Percentiles rank a stretch among this genome's conserved stretches.
Conservation (phyloP, 2,797 vertebrate genomes). For the Microchirus variegatus region DNA sequence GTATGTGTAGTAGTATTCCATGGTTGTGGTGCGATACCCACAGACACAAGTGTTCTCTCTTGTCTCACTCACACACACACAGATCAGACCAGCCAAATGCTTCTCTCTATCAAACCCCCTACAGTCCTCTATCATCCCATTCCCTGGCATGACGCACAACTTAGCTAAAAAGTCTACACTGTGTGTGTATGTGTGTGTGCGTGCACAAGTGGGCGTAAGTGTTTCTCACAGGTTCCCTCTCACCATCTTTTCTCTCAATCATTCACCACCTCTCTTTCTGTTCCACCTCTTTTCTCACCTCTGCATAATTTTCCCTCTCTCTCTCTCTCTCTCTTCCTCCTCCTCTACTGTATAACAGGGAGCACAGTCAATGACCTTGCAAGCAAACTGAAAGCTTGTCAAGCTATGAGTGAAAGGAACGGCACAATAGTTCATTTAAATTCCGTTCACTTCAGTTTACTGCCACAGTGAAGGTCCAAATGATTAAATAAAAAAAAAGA, state of each 20-base stretch:
- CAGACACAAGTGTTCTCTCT: constrained; percentile 6
- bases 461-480: neutral
- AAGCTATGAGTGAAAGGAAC: constrained; percentile 30
- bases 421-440: constrained; percentile 37
- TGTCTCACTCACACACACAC: constrained; percentile 17
- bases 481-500: neutral
- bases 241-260: constrained; percentile 4
- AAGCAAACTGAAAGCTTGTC: constrained; percentile 33
- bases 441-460: constrained; percentile 36
- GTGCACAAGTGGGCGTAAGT: neutral
- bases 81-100: constrained; percentile 56
- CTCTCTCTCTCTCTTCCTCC: constrained; percentile 1
- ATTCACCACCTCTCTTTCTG: constrained; percentile 19
- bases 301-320: neutral
- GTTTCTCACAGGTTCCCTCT: constrained; percentile 14
- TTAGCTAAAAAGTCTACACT: constrained; percentile 50
- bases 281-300: constrained; percentile 37
- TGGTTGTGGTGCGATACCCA: constrained; percentile 20
- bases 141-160: constrained; percentile 50
- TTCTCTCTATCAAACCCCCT: constrained; percentile 56
- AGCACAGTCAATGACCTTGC: constrained; percentile 34
- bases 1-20: constrained; percentile 27
- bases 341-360: constrained; percentile 12
- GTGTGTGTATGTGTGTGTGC: constrained; percentile 20
- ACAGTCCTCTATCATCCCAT: constrained; percentile 60